A percentile compares a stretch with the other conserved stretches of the same genome.
These are phyloP conservation scores for Aurelia sp. DNA, from an alignment of 30 jellyfish, hydroid and myxozoan species.

Conservation along the genomic window DNA sequence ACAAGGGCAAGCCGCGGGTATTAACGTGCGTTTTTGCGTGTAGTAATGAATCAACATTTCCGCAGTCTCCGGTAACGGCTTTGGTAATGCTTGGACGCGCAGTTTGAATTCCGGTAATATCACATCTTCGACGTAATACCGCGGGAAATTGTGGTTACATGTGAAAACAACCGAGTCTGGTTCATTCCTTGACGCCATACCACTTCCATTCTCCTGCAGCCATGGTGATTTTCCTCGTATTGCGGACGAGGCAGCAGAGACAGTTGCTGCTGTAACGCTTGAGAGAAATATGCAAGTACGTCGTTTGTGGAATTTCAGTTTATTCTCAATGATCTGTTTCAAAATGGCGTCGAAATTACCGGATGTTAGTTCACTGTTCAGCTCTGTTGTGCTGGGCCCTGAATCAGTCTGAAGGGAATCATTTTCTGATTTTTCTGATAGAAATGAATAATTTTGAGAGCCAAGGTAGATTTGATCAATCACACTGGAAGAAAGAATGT, in stretches of 20 bases:
- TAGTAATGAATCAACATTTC: slow-evolving; percentile 59
- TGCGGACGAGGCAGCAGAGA: slow-evolving; percentile 96
- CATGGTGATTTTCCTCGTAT: slow-evolving; percentile 57
- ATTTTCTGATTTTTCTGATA: slow-evolving; percentile 12
- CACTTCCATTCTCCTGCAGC: slow-evolving; percentile 2
- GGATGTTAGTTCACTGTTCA: slow-evolving; percentile 27
- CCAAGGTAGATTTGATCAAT: slow-evolving; percentile 43
- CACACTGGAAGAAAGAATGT: slow-evolving; percentile 31
- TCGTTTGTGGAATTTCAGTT: slow-evolving; percentile 61
- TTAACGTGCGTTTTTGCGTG: slow-evolving; percentile 56
- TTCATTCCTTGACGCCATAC: background rate
- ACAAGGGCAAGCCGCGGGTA: slow-evolving; percentile 97
- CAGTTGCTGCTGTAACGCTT: slow-evolving; percentile 97
- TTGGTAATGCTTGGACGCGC: slow-evolving; percentile 87
- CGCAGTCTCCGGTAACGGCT: slow-evolving; percentile 83
- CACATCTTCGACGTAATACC: slow-evolving; percentile 82
- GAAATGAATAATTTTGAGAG: slow-evolving; percentile 18
- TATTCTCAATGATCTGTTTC: slow-evolving; percentile 82
- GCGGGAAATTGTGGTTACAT: slow-evolving; percentile 87
- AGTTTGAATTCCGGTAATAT: slow-evolving; percentile 91
- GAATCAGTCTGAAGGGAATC: slow-evolving; percentile 1
- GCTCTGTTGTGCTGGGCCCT: background rate
- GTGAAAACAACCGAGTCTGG: slow-evolving; percentile 90
- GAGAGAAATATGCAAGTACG: slow-evolving; percentile 78
- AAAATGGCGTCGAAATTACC: slow-evolving; percentile 65